Conservation (phyloP, 1,140 invertebrate genomes). For the Apis florea region DNA sequence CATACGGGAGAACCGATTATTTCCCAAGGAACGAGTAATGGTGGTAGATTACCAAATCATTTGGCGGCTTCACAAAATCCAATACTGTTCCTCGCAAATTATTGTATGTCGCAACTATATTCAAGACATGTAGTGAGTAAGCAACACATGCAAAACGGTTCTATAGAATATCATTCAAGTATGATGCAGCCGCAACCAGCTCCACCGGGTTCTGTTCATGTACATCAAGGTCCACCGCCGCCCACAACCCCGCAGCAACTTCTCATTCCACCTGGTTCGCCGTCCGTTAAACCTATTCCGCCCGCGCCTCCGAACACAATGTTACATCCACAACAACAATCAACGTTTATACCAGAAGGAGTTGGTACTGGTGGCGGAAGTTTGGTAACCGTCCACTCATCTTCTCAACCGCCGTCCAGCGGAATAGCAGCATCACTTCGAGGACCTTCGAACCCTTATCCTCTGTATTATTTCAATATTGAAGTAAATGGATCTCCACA, state of each 20-base stretch:
- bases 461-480: slow-evolving; percentile 89
- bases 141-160: slow-evolving; percentile 81
- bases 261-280: slow-evolving; percentile 75
- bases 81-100: slow-evolving; percentile 87
- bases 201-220: slow-evolving; percentile 70
- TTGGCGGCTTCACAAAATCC: slow-evolving; percentile 81
- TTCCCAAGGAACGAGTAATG: slow-evolving; percentile 74
- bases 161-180: slow-evolving; percentile 80
- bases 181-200: slow-evolving; percentile 69
- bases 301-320: slow-evolving; percentile 73
- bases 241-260: slow-evolving; percentile 71
- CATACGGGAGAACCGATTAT: slow-evolving; percentile 81
- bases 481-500: slow-evolving; percentile 86
- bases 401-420: slow-evolving; percentile 76
- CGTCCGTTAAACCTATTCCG: slow-evolving; percentile 72
- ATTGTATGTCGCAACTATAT: slow-evolving; percentile 87
- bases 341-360: slow-evolving; percentile 72
- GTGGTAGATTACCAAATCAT: slow-evolving; percentile 75
- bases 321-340: slow-evolving; percentile 75
- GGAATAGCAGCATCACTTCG: slow-evolving; percentile 64
- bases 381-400: slow-evolving; percentile 77
- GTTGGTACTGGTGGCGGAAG: slow-evolving; percentile 69
- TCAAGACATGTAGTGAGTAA: slow-evolving; percentile 84
- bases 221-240: slow-evolving; percentile 68
- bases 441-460: slow-evolving; percentile 81